Conservation (phyloP, 1,140 invertebrate species). For the Cyrtorhinus lividipennis region DNA sequence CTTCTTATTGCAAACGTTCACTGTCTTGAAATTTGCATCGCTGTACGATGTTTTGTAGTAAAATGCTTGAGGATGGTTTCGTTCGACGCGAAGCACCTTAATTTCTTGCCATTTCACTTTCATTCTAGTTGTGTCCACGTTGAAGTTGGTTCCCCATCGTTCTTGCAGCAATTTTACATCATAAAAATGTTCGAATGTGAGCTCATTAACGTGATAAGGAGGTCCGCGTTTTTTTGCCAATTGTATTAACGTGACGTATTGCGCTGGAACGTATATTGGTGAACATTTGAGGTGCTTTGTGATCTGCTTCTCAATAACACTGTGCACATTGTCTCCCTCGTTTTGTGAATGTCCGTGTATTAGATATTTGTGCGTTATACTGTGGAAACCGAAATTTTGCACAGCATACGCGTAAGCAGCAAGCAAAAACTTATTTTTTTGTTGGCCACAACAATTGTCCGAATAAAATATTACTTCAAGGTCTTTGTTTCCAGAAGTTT, state of each 20-base stretch:
- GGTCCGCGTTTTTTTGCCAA: background rate
- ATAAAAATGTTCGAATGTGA: constrained; percentile 6
- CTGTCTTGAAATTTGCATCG: too few species aligned
- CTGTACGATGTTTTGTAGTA: constrained; percentile 8
- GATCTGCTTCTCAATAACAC: constrained; percentile 27
- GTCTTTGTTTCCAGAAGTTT: too few species aligned
- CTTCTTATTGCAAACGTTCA: too few species aligned
- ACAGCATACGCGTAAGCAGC: constrained; percentile 25
- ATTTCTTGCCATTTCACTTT: constrained; percentile 9
- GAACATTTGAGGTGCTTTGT: constrained; percentile 26
- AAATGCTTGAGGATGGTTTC: background rate
- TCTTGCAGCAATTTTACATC: constrained; percentile 8
- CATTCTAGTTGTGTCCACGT: background rate
- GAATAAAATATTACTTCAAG: constrained; percentile 11
- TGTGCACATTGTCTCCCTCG: constrained; percentile 31
- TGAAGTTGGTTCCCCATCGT: constrained; percentile 8
- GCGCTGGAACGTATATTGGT: constrained; percentile 27
- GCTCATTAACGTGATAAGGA: background rate
- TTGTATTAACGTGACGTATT: constrained; percentile 7
- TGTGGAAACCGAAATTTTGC: constrained; percentile 21
- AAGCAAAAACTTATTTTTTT: constrained; percentile 24
- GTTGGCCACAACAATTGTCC: constrained; percentile 15
- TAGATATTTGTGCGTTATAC: constrained; percentile 32
- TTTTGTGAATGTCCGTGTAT: constrained; percentile 32
- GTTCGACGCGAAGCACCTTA: background rate